Base-by-base conservation (phyloP, 2,113 vertebrate genomes). In the Atlantisia rogersi region DNA sequence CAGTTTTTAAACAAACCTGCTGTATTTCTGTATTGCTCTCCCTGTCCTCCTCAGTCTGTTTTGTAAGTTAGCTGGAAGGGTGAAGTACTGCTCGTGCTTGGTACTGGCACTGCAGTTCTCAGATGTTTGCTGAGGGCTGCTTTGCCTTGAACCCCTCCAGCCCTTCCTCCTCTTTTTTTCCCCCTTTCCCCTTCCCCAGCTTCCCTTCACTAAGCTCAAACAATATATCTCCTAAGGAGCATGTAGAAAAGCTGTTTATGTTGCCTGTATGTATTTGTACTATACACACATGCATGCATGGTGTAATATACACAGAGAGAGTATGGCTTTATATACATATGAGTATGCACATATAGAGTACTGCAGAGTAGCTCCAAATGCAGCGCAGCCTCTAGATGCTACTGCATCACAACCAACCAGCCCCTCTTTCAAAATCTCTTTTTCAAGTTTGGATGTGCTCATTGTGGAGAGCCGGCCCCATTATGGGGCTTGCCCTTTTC, bases 401-500 rank as follows among this genome's bases (percentile, higher is more conserved):
- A 37, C 65, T 69, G 58, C 28, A 3, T 46, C 70, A 19, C 62
- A 79, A 92, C 1, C 56, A 92, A 32, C n/a, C 62, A 94, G 18
- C 21, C 21, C 31, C 26, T 94, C 81, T 91, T 95, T 95, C 83
- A 89, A 90, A 88, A 74, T 31, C 42, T 52, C 60, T 86, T 83
- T 87, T 39, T 76, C 29, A 65, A 79, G 70, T 92, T 84, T 85
- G 63, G 80, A 70, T 87, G 77, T 92, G 62, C 69, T 93, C 86
- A 69, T 39, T 95, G 88, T 92, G 88, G 65, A 94, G 83, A 63
- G 44, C 71, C 80, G 77, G 91, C 80, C 96, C 81, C 83, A 92
- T 89, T 92, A 86, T 0, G 22, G 77, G 63, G 53, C 83, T 89
- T 96, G 95, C 88, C 91, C 88, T 96, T 96, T 95, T 91, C 83